Percentiles rank a stretch among this genome's conserved stretches.
These are phyloP conservation scores for Spodoptera frugiperda DNA, from an alignment of 1,140 invertebrate species.

Conservation along the genomic window DNA sequence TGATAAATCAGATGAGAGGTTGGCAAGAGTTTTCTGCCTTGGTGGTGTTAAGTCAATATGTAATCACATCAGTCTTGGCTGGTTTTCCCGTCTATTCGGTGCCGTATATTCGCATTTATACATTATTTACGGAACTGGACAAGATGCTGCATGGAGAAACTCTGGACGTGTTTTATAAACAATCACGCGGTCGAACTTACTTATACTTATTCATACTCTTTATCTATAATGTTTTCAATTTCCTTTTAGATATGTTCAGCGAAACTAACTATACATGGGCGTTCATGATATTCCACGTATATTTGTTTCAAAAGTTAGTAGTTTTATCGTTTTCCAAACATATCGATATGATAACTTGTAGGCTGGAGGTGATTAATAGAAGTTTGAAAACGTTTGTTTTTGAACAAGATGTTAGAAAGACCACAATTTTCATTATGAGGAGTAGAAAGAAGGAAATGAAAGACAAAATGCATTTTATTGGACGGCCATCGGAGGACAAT, in stretches of 20 bases:
- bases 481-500: neutral
- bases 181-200: neutral
- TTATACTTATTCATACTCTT: neutral
- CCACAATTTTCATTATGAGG: neutral
- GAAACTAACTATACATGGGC: neutral
- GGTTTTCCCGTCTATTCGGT: neutral
- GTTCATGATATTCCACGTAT: neutral
- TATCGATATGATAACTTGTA: neutral
- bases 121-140: neutral
- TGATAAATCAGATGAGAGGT: too few species aligned
- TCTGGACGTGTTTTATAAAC: neutral
- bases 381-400: neutral
- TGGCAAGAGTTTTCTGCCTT: neutral
- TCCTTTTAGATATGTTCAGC: neutral
- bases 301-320: neutral
- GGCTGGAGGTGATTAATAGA: neutral
- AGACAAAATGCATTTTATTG: neutral
- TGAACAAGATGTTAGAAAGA: neutral
- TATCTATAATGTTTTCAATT: neutral
- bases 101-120: neutral
- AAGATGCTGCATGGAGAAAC: neutral
- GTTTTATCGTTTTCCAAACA: neutral
- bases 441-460: neutral
- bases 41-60: neutral
- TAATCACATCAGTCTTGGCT: neutral